Evolutionary conservation across 2,113 vertebrate species (phyloP), one percentile per base, ranked within the genome.

Genomic region (Myxocyprinus asiaticus): DNA sequence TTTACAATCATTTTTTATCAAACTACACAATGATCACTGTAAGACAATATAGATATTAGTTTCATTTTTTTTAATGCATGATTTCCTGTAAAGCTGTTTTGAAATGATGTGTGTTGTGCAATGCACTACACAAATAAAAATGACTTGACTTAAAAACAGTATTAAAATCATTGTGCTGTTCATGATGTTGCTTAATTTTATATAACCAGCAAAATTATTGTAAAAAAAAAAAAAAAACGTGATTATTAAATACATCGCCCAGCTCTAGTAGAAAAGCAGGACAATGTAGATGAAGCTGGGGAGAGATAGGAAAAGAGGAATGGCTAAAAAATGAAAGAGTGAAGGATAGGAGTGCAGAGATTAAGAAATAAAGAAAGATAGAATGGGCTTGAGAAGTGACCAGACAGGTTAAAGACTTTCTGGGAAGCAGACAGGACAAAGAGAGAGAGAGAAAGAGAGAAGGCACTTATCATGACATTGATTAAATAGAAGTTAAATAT

Each of bases 401-500:
- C 45, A 79, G 59, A 51, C 72, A 74, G 72, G 72, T 62, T 74
- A 74, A 74, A 74, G 59, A 63, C 44, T 12, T 73, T 74, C 45
- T 50, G 72, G 15, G 17, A 65, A 55, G 48, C 48, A 42, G 63
- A 65, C 42, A 69, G 42, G 45, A 65, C 50, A 77, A 48, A 70
- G 73, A 81, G 50, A 70, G 45, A 65, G 58, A 70, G 73, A 81
- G 50, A 70, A 10, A 77, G 61, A 65, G 73, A 76, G 44, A 15
- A 6, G 51, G 22, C 65, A 56, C 64, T 7, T 7, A 43, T 69
- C 5, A 12, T 69, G 67, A 59, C 67, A 9, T 43, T 75, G 72
- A 74, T 70, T 64, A 71, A 55, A 48, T n/a, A 50, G 9, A 55
- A 68, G 81, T 76, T 68, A 81, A 76, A 81, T 74, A 68, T 67